Evolutionary conservation across 2,888 invertebrate genomes (phyloP).

Genomic region (Abrostola triplasia): DNA sequence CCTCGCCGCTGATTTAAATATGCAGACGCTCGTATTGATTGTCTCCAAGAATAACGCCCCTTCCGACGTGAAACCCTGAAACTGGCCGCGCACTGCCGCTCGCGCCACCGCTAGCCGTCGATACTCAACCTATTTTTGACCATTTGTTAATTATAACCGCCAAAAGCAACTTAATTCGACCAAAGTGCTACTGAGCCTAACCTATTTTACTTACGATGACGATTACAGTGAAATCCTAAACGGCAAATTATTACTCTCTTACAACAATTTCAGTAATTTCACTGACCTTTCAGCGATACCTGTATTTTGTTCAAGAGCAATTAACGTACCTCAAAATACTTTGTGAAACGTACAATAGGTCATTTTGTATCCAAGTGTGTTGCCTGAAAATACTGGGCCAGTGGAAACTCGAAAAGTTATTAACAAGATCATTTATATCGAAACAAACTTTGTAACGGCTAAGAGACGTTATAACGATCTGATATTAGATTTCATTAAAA

Average conservation of each 20-base stretch:
- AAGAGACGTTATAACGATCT: conserved; percentile 47
- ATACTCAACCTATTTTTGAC: conserved; percentile 55
- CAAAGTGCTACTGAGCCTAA: conserved; percentile 18
- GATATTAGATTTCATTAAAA: conserved; percentile 58
- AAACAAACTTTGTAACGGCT: conserved; percentile 56
- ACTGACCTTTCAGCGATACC: conserved; percentile 30
- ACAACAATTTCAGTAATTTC: conserved; percentile 43
- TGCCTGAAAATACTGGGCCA: conserved; percentile 48
- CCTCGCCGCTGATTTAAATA: conserved; percentile 83
- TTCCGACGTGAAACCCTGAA: conserved; percentile 65
- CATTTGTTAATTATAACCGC: conserved; percentile 37
- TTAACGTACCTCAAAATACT: conserved; percentile 46
- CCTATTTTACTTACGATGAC: conserved; percentile 8
- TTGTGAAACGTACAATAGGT: conserved; percentile 37
- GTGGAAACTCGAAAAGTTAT: conserved; percentile 54
- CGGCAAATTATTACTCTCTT: conserved; percentile 34
- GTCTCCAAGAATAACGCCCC: conserved; percentile 85
- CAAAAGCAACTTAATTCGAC: conserved; percentile 14
- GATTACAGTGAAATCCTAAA: conserved; percentile 31
- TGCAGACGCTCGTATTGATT: conserved; percentile 85
- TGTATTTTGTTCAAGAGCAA: conserved; percentile 44
- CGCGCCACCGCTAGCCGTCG: conserved; percentile 39
- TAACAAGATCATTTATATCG: conserved; percentile 61
- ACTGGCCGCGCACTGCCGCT: conserved; percentile 55
- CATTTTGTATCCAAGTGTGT: conserved; percentile 39